Conservation (phyloP, 2,797 vertebrate species). For the Myotis planiceps region DNA sequence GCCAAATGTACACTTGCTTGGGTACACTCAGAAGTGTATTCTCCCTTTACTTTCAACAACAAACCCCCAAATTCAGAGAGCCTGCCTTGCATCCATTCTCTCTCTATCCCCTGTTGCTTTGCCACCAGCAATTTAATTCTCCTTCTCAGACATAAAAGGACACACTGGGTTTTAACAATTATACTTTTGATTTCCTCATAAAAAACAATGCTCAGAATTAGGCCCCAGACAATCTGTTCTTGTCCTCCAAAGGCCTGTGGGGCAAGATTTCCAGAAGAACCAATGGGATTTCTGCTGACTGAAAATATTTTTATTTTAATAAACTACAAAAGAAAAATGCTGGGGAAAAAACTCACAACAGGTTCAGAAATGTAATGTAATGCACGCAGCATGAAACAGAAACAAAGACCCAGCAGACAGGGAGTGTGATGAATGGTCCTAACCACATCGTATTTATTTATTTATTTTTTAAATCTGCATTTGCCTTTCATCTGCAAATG, state of each 20-base stretch:
- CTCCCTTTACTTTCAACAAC: not conserved
- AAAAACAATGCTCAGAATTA: slow-evolving; percentile 57
- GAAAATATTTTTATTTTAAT: slow-evolving; percentile 83
- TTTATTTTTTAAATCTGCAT: slow-evolving; percentile 82
- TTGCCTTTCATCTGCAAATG: slow-evolving; percentile 77
- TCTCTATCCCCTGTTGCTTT: slow-evolving; percentile 18
- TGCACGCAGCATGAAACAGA: slow-evolving; percentile 81
- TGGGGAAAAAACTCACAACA: slow-evolving; percentile 73
- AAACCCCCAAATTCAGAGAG: slow-evolving; percentile 40
- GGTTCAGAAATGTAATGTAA: slow-evolving; percentile 81
- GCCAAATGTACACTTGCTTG: not conserved
- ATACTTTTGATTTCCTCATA: slow-evolving; percentile 65
- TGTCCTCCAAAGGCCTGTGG: slow-evolving; percentile 54
- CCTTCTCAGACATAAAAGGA: slow-evolving; percentile 47
- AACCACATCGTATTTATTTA: slow-evolving; percentile 78
- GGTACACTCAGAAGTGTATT: not conserved
- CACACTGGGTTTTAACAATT: slow-evolving; percentile 43
- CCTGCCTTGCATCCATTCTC: not conserved
- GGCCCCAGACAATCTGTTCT: slow-evolving; percentile 55
- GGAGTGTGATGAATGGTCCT: slow-evolving; percentile 80
- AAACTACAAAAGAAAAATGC: slow-evolving; percentile 78
- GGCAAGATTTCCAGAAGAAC: slow-evolving; percentile 56
- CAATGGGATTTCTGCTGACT: slow-evolving; percentile 61
- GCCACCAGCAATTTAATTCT: slow-evolving; percentile 55
- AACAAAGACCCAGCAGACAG: slow-evolving; percentile 82